Conservation (phyloP, 2,797 vertebrate genomes). For the Chaetophractus vellerosus region DNA sequence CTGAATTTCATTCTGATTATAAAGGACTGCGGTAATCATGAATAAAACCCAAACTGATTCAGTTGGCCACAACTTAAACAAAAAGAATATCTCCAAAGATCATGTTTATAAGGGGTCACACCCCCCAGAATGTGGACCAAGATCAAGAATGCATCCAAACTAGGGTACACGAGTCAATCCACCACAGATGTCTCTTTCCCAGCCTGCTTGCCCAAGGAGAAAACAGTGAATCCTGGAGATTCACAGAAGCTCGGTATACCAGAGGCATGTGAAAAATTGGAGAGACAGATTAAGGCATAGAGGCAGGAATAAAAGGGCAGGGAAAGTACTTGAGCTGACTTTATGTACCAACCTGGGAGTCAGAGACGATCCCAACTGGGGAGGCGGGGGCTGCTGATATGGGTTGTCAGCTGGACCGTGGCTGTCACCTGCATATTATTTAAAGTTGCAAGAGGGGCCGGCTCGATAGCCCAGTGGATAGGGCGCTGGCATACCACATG, state of each 20-base stretch:
- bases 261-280: background rate
- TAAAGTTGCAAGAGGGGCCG: slow-evolving; percentile 32
- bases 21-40: too few relatives aligned
- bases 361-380: background rate
- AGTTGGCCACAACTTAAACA: too few relatives aligned
- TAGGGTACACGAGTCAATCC: too few relatives aligned
- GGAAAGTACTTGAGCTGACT: background rate
- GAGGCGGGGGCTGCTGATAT: accelerated
- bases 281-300: background rate
- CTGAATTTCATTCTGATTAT: too few relatives aligned
- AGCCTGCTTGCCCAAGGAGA: background rate
- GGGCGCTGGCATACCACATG: too few relatives aligned
- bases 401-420: accelerated
- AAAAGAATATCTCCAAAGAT: too few relatives aligned
- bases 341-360: background rate
- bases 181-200: background rate
- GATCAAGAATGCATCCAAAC: too few relatives aligned
- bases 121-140: too few relatives aligned
- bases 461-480: too few relatives aligned
- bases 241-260: background rate
- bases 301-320: background rate
- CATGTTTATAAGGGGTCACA: too few relatives aligned
- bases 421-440: background rate
- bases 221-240: background rate
- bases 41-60: too few relatives aligned